Conservation (phyloP, 1,140 invertebrate genomes). For the Zaprionus tsacasi region DNA sequence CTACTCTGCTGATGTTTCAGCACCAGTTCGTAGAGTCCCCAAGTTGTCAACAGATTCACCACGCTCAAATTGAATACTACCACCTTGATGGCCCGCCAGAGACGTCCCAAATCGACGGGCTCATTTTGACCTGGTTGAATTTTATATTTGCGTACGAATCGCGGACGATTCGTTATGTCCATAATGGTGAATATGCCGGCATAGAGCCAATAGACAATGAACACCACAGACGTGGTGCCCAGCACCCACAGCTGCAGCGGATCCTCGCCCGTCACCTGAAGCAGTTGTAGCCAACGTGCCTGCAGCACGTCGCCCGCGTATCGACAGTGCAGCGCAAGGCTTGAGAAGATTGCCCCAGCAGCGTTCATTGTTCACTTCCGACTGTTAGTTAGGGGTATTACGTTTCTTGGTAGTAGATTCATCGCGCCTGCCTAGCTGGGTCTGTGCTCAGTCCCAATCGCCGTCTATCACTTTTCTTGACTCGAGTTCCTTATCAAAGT, state of each 20-base stretch:
- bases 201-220: constrained; percentile 89
- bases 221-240: constrained; percentile 86
- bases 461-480: neutral
- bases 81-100: constrained; percentile 86
- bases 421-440: neutral
- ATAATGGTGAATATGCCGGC: constrained; percentile 90
- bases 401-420: neutral
- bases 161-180: constrained; percentile 89
- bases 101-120: constrained; percentile 86
- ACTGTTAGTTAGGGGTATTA: constrained; percentile 13
- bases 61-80: constrained; percentile 92
- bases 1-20: constrained; percentile 74
- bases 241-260: constrained; percentile 87
- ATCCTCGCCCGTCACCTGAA: constrained; percentile 84
- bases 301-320: constrained; percentile 55
- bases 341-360: constrained; percentile 17
- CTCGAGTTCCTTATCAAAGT: constrained; percentile 16
- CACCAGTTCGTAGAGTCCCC: constrained; percentile 87
- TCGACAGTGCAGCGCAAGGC: constrained; percentile 42
- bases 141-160: constrained; percentile 89
- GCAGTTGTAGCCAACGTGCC: constrained; percentile 45
- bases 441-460: neutral
- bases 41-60: constrained; percentile 87
- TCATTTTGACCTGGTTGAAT: constrained; percentile 92
- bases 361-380: constrained; percentile 19